Evolutionary conservation across 2,888 invertebrate species (phyloP).

Genomic region (Nomada ferruginata): DNA sequence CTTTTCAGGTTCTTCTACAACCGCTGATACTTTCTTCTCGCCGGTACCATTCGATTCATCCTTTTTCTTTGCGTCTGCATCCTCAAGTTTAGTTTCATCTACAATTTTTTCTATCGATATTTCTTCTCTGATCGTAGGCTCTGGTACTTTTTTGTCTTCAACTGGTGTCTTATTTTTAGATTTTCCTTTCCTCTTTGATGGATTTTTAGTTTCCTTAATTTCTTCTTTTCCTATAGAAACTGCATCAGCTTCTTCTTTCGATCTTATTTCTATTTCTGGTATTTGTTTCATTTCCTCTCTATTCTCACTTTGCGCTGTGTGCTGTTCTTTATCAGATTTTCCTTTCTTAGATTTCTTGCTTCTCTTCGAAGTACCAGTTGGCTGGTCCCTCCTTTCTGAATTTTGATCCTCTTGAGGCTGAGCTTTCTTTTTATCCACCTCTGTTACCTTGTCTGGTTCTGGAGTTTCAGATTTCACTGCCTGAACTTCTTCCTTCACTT

Average conservation of each 20-base stretch:
- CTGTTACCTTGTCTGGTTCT: slow-evolving; percentile 38
- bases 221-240: slow-evolving; percentile 40
- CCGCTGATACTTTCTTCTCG: background rate
- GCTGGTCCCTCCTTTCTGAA: slow-evolving; percentile 20
- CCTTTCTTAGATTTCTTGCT: slow-evolving; percentile 58
- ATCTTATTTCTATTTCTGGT: slow-evolving; percentile 75
- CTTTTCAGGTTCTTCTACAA: background rate
- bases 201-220: background rate
- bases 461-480: slow-evolving; percentile 34
- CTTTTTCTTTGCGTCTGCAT: background rate
- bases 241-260: background rate
- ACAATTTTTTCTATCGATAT: background rate
- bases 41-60: background rate
- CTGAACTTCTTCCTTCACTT: background rate
- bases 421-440: slow-evolving; percentile 35
- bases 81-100: background rate
- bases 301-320: background rate
- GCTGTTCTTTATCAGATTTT: slow-evolving; percentile 34
- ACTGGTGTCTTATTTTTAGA: slow-evolving; percentile 14
- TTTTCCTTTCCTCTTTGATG: slow-evolving; percentile 35
- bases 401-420: background rate
- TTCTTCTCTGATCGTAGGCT: slow-evolving; percentile 5
- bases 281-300: slow-evolving; percentile 18
- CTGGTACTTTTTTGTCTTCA: background rate
- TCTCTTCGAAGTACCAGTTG: slow-evolving; percentile 45